Base-by-base conservation (phyloP, 2,888 invertebrate species). In the Erpobdella octoculata region DNA sequence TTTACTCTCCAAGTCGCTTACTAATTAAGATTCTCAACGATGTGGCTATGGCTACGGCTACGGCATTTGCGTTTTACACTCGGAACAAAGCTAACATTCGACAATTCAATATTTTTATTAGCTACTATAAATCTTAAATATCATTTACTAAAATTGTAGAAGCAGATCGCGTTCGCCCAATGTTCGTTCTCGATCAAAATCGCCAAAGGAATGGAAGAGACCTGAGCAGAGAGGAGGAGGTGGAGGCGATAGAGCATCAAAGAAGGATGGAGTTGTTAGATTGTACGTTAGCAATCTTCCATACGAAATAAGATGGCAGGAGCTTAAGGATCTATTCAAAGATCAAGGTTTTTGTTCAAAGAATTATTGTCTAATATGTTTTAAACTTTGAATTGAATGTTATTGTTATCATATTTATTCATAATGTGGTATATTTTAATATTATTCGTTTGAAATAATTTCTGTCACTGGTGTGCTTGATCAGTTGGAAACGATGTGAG, bases 271-370 rank as follows among this genome's bases (percentile, higher is more conserved):
- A 18, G 64, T 37, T 38, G 73, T 74, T 6, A 85, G 92, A 76
- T 88, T 93, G 75, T 92, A 91, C 82, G 90, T 95, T 70, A 91
- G 91, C 6, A 95, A 95, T 84, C 93, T 98, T 83, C 94, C 97
- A 0, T 98, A 94, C 82, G 96, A 98, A 80, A 91, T 90, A 81
- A 90, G 93, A 75, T 97, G 97, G 97, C 94, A 95, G 80, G 96
- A 97, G 82, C 85, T 98, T 69, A 98, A 98, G 84, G 96, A 96
- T 85, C 85, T 95, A 72, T 92, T 94, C 80, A 88, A 92, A 80
- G 90, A 89, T 77, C 86, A 88, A 83, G 86, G 87, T 87, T 80
- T 77, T 25, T 6, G 41, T 33, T 58, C n/a, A 46, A 58, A 53
- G 18, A 21, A 21, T 31, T 61, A 9, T n/a, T 35, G 4, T 33